A percentile compares a stretch with the other conserved stretches of the same genome.
phyloP scores from a whole-genome alignment of 2,888 invertebrate genomes.

The Napeogenes inachia region DNA sequence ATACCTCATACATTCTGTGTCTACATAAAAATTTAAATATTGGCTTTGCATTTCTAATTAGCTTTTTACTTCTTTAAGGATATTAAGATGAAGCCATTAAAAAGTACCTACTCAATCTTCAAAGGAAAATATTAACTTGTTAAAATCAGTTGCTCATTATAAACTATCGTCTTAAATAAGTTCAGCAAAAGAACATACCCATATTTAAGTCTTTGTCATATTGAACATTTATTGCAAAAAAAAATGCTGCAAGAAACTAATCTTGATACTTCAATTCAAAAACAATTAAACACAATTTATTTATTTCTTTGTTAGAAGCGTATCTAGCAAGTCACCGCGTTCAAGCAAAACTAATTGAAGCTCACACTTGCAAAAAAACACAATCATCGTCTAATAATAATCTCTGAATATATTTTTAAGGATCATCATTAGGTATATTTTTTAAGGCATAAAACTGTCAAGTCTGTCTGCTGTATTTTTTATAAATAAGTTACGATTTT shows the following conservation, averaged over 20 bases:
- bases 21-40: background rate
- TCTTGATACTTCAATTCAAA: background rate
- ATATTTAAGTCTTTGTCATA: too few species aligned
- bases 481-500: too few species aligned
- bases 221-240: too few species aligned
- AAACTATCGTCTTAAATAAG: too few species aligned
- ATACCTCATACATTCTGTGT: background rate
- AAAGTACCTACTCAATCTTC: too few species aligned
- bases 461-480: background rate
- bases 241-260: background rate
- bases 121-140: too few species aligned
- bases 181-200: too few species aligned
- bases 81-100: too few species aligned
- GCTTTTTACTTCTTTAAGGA: background rate
- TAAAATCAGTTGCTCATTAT: too few species aligned
- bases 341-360: conserved; percentile 12
- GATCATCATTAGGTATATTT: background rate
- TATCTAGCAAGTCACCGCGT: conserved; percentile 10
- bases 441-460: background rate
- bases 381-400: conserved; percentile 9
- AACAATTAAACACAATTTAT: background rate
- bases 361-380: conserved; percentile 9
- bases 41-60: background rate
- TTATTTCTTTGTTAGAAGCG: background rate
- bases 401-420: background rate